These are phyloP conservation scores for Onychomys leucogaster DNA, from an alignment of 2,797 vertebrate genomes.

Conservation along the genomic window DNA sequence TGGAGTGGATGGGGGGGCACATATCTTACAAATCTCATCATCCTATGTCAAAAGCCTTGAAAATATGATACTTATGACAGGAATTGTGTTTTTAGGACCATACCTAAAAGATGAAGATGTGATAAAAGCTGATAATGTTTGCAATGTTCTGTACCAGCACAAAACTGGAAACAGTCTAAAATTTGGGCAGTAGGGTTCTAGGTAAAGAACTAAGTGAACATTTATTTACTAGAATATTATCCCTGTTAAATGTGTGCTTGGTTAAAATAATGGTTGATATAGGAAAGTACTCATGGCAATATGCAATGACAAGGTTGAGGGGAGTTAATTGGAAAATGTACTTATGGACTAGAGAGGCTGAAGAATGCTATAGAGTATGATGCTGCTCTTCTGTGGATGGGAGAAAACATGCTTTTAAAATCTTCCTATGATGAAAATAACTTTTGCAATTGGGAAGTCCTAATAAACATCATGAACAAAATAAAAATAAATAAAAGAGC, in stretches of 20 bases:
- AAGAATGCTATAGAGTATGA: not conserved
- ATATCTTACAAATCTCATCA: conserved; percentile 34
- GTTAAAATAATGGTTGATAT: conserved; percentile 36
- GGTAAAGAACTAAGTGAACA: conserved; percentile 31
- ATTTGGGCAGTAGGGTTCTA: not conserved
- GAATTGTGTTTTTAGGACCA: not conserved
- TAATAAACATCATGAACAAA: conserved; percentile 3
- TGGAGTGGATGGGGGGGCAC: not conserved
- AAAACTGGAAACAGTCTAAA: conserved; percentile 3
- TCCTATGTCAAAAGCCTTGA: conserved; percentile 25
- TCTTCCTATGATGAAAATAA: conserved; percentile 49
- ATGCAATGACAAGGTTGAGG: not conserved
- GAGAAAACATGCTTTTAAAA: not conserved
- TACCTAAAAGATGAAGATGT: conserved; percentile 19
- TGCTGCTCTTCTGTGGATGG: not conserved
- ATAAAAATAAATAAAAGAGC: conserved; percentile 45
- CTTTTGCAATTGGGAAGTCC: conserved; percentile 9
- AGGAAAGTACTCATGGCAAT: conserved; percentile 5
- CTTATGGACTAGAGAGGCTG: not conserved
- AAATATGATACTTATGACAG: conserved; percentile 1
- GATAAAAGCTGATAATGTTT: conserved; percentile 2
- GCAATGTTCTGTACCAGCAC: not conserved
- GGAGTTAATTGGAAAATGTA: conserved; percentile 25
- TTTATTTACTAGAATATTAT: conserved; percentile 10
- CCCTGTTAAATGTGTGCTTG: conserved; percentile 28